Percentiles rank a stretch among this genome's conserved stretches.
Conservation (phyloP, 2,797 vertebrate genomes). For the Sitta carolinensis region DNA sequence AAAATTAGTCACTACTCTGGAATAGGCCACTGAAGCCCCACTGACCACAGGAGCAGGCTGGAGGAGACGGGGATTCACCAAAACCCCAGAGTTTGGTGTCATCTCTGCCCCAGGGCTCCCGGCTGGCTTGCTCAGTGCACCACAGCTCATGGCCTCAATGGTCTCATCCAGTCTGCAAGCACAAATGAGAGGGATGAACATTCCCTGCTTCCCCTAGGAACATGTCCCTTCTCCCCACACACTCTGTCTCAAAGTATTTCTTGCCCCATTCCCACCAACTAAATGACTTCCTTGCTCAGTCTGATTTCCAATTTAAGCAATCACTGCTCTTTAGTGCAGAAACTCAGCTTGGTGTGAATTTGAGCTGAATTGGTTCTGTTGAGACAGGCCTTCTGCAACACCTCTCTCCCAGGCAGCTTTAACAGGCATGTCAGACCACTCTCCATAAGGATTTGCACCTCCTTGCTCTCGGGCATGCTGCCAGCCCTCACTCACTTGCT, state of each 20-base stretch:
- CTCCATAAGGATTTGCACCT: neutral
- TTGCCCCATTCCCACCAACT: neutral
- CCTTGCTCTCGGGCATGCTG: rapidly evolving
- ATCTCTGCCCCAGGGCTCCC: conserved; percentile 36
- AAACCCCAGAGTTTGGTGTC: conserved; percentile 71
- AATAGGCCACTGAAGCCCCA: neutral
- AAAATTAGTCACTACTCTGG: neutral
- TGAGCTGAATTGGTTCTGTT: neutral
- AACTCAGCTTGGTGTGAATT: neutral
- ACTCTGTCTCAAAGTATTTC: neutral
- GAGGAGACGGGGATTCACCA: conserved; percentile 89
- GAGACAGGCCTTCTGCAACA: neutral
- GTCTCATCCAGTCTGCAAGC: conserved; percentile 88
- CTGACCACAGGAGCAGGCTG: conserved; percentile 89
- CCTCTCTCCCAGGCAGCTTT: neutral
- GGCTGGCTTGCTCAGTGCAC: conserved; percentile 67
- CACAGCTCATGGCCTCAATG: conserved; percentile 80
- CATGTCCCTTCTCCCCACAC: neutral
- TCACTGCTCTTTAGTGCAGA: neutral
- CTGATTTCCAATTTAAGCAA: neutral
- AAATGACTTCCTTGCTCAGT: rapidly evolving
- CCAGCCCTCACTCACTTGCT: conserved; percentile 77
- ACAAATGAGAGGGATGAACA: neutral
- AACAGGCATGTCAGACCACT: neutral
- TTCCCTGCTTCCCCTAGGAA: neutral